Evolutionary conservation across 2,113 vertebrate species (phyloP).

Genomic region (Corythoichthys haematopterus): DNA sequence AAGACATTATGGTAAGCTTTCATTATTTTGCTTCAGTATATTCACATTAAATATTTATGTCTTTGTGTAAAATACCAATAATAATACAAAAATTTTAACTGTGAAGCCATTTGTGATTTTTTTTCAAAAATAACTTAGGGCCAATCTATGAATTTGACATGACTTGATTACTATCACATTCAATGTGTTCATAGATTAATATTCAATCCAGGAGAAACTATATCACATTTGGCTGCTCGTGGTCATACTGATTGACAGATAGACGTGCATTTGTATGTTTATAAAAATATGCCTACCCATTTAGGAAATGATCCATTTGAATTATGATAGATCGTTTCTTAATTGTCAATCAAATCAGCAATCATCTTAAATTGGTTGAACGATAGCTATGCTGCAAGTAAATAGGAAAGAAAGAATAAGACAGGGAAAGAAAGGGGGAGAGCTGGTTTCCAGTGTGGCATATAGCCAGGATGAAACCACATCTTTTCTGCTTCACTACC

Average conservation of each 20-base stretch:
- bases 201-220: too few relatives aligned
- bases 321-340: not conserved
- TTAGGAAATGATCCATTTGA: not conserved
- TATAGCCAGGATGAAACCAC: constrained; percentile 48
- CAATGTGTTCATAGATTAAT: too few relatives aligned
- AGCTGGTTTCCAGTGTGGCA: constrained; percentile 31
- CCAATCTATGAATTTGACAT: too few relatives aligned
- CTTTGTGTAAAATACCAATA: too few relatives aligned
- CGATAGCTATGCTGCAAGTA: not conserved
- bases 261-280: not conserved
- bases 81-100: too few relatives aligned
- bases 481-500: constrained; percentile 57
- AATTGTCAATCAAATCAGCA: not conserved
- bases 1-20: constrained; percentile 11
- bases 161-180: too few relatives aligned
- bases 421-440: constrained; percentile 34
- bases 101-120: too few relatives aligned
- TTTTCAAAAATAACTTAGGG: too few relatives aligned
- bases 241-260: not conserved
- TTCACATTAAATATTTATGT: too few relatives aligned
- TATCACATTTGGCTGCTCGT: not conserved
- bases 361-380: not conserved
- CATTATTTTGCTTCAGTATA: not conserved
- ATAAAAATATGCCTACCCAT: not conserved
- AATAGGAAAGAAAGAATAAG: constrained; percentile 26